These are phyloP conservation scores for Crossocerus cetratus DNA, from an alignment of 2,888 invertebrate genomes.

Conservation along the genomic window DNA sequence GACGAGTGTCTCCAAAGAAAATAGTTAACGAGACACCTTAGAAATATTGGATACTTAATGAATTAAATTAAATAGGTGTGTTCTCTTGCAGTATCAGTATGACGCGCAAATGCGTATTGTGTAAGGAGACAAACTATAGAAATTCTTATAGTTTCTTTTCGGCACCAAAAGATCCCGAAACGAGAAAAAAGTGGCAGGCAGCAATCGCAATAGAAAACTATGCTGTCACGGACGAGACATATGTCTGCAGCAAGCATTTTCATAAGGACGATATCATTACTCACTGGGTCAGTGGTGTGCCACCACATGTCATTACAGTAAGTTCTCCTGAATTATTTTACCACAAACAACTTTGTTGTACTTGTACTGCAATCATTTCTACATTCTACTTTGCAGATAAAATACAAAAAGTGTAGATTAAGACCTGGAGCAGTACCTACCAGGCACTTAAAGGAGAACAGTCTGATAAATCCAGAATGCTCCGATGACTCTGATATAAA, in stretches of 20 bases:
- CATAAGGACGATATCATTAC: slow-evolving; percentile 70
- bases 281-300: slow-evolving; percentile 73
- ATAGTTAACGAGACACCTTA: too few relatives aligned
- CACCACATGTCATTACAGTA: slow-evolving; percentile 72
- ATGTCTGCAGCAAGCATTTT: slow-evolving; percentile 73
- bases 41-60: too few relatives aligned
- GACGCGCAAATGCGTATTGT: slow-evolving; percentile 72
- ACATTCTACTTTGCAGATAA: slow-evolving; percentile 57
- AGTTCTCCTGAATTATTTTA: slow-evolving; percentile 26
- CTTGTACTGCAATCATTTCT: neutral
- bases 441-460: slow-evolving; percentile 16
- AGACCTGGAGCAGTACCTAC: slow-evolving; percentile 68
- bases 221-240: slow-evolving; percentile 70
- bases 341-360: neutral
- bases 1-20: too few relatives aligned
- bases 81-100: slow-evolving; percentile 54
- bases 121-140: slow-evolving; percentile 72
- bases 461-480: slow-evolving; percentile 4
- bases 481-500: slow-evolving; percentile 14
- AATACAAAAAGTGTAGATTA: slow-evolving; percentile 71
- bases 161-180: slow-evolving; percentile 71
- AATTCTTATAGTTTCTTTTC: slow-evolving; percentile 73
- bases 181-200: slow-evolving; percentile 69
- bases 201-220: slow-evolving; percentile 69
- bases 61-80: too few relatives aligned